Percentiles rank a stretch among this genome's conserved stretches.
These are phyloP conservation scores for Sakesphorus luctuosus DNA, from an alignment of 2,113 vertebrate genomes.

Conservation along the genomic window DNA sequence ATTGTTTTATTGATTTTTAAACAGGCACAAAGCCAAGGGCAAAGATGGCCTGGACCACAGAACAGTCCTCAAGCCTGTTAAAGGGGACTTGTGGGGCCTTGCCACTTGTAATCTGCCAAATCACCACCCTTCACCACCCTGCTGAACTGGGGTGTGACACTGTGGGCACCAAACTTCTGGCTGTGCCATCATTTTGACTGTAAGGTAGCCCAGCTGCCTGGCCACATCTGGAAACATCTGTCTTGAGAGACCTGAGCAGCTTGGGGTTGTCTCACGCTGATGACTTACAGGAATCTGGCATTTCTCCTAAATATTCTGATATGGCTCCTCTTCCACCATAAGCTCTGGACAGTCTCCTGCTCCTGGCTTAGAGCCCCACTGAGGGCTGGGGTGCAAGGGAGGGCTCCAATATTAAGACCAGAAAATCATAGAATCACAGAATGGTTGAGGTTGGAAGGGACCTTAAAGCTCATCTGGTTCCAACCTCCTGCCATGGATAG, in stretches of 20 bases:
- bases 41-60: background rate
- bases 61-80: background rate
- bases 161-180: background rate
- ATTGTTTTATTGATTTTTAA: background rate
- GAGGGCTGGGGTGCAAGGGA: background rate
- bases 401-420: background rate
- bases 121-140: background rate
- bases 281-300: background rate
- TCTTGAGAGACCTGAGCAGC: background rate
- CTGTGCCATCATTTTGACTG: background rate
- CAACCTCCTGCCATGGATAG: background rate
- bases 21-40: background rate
- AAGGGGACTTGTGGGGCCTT: background rate
- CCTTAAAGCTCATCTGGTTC: background rate
- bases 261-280: background rate
- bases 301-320: background rate
- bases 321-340: background rate
- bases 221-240: constrained; percentile 21
- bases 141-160: background rate
- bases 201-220: background rate
- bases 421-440: background rate
- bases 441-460: background rate
- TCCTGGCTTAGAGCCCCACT: background rate
- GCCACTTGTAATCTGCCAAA: background rate
- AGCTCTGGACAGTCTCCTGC: background rate